A percentile compares a stretch with the other conserved stretches of the same genome.
These are phyloP conservation scores for Octonoba sinensis DNA, from an alignment of 2,888 invertebrate genomes.

Conservation along the genomic window DNA sequence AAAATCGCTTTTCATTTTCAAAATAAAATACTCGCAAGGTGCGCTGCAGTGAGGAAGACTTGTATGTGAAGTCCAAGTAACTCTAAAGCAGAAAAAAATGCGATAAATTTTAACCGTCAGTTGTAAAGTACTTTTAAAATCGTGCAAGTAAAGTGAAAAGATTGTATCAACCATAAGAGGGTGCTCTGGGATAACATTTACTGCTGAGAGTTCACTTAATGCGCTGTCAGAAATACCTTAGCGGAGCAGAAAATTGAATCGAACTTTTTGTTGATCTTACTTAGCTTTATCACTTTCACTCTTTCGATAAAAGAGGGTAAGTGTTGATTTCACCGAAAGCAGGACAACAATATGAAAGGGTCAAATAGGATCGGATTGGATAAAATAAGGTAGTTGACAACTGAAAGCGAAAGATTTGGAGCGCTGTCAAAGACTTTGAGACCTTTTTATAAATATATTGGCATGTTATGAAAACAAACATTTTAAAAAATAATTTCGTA, in stretches of 20 bases:
- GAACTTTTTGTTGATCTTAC: constrained; percentile 23
- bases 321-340: too few species aligned
- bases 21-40: too few species aligned
- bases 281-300: constrained; percentile 35
- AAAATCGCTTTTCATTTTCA: too few species aligned
- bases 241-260: constrained; percentile 58
- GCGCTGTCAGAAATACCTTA: constrained; percentile 49
- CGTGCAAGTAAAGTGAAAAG: background rate
- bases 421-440: too few species aligned
- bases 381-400: too few species aligned
- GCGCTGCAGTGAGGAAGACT: too few species aligned
- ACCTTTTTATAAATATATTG: too few species aligned
- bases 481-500: too few species aligned
- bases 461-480: too few species aligned
- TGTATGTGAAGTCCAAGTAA: constrained; percentile 7
- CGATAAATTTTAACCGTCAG: constrained; percentile 39
- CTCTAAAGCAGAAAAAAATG: constrained; percentile 30
- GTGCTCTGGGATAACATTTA: constrained; percentile 26
- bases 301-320: background rate
- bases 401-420: too few species aligned
- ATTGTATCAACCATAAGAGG: constrained; percentile 34
- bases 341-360: too few species aligned
- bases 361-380: too few species aligned
- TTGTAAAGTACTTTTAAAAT: constrained; percentile 27
- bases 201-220: constrained; percentile 37